These are phyloP conservation scores for Bombyx mandarina DNA, from an alignment of 1,140 invertebrate species.

Conservation along the genomic window DNA sequence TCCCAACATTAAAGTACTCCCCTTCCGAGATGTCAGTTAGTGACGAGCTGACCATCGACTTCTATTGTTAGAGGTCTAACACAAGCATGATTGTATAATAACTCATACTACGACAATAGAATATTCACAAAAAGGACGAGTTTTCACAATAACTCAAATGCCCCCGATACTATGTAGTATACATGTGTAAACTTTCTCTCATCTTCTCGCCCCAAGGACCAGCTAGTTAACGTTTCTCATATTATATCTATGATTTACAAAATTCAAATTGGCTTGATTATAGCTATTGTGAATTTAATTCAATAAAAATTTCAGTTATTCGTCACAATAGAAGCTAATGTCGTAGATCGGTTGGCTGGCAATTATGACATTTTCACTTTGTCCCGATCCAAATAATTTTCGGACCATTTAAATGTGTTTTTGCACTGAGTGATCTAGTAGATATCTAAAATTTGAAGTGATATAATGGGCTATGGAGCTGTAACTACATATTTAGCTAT, in stretches of 20 bases:
- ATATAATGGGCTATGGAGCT: too few relatives aligned
- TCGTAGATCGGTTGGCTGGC: too few relatives aligned
- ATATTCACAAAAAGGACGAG: slow-evolving; percentile 49
- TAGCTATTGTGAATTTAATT: slow-evolving; percentile 23
- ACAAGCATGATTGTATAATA: slow-evolving; percentile 55
- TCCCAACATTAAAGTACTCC: slow-evolving; percentile 26
- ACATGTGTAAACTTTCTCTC: slow-evolving; percentile 43
- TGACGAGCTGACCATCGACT: slow-evolving; percentile 43
- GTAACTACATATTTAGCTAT: too few relatives aligned
- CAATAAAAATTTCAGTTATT: not conserved
- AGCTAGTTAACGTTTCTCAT: slow-evolving; percentile 32
- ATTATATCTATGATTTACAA: slow-evolving; percentile 25
- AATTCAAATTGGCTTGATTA: slow-evolving; percentile 37
- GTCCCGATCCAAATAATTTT: too few relatives aligned
- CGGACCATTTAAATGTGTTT: too few relatives aligned
- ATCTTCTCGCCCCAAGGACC: slow-evolving; percentile 38
- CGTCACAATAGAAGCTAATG: not conserved
- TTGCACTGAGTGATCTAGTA: too few relatives aligned
- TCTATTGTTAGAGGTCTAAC: slow-evolving; percentile 51
- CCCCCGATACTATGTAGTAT: slow-evolving; percentile 26
- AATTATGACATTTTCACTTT: too few relatives aligned
- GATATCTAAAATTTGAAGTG: too few relatives aligned
- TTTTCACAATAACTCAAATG: slow-evolving; percentile 50
- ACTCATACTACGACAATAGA: slow-evolving; percentile 39
- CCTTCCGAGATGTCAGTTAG: slow-evolving; percentile 45